Base-by-base conservation (phyloP, 1,140 invertebrate species). In the Caenorhabditis tropicalis region DNA sequence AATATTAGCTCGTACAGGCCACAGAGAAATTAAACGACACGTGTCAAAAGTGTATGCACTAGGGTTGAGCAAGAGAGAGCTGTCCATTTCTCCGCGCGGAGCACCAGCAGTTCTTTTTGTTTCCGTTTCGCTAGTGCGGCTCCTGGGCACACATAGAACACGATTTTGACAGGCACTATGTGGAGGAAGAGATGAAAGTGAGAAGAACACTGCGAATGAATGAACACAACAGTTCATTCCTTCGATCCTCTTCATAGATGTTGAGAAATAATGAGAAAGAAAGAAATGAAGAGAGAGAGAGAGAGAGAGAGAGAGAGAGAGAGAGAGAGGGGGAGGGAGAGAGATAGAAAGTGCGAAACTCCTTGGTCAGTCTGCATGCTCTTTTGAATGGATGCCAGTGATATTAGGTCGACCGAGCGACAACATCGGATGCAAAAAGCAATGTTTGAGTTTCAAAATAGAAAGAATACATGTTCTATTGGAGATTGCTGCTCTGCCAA, bases 401-500 rank as follows among this genome's bases (percentile, higher is more conserved):
- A 74, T 74, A 33, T 43, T 9, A 43, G 65, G 21, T 33, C 36
- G 36, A 15, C 7, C 29, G 53, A 27, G 53, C 19, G 36, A 43
- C 12, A 24, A 43, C 19, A 10, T 12, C 10, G 29, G 19, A 43
- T 31, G 21, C 33, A 56, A 24, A 56, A 56, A 74, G 33, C 65
- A 74, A 74, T 74, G 15, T 74, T 74, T 74, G 65, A 74, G 65
- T 74, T 74, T 74, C 9, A 29, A 74, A 74, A 74, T 74, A 74
- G 65, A 74, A 74, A 43, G 2, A 24, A 7, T 7, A 58, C 7
- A 43, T 43, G 5, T 27, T 27, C 10, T 15, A 43, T 24, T 74
- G 36, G 16, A 9, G 19, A 70, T 19, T 70, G 31, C 21, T 19
- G 10, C 4, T 10, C 49, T 51, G 53, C 29, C 31, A 33, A 36